Base-by-base conservation (phyloP, 2,797 vertebrate genomes). In the Peromyscus aztecus region DNA sequence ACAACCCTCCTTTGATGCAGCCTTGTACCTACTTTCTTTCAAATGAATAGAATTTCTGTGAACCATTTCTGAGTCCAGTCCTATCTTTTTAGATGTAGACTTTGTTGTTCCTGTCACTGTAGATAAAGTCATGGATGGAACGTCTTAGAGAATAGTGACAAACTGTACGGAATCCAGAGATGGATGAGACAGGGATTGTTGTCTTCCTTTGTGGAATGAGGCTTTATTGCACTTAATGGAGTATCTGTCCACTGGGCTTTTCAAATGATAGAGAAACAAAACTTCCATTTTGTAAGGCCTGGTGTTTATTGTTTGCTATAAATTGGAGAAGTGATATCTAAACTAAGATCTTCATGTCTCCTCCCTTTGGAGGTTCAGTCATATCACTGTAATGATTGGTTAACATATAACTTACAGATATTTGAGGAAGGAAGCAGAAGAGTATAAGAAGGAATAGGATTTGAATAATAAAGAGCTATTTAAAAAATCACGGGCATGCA, bases 211-310 rank as follows among this genome's bases (percentile, higher is more conserved):
- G 27, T 86, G 49, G 0, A 75, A 29, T 40, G 0, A 10, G 75
- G 17, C 37, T 49, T 69, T 6, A 27, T 8, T 83, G 67, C 0
- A 78, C 6, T 67, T 86, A 43, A 31, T 40, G 61, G 3, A 21
- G 16, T 88, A 9, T 23, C n/a, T 93, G 27, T 73, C 6, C 55
- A 34, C 37, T 12, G 78, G 11, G 9, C 82, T 37, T 49, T 82
- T n/a, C 57, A 29, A 52, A 12, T 34, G 55, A 78, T 52, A 81
- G 10, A 78, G 91, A 89, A 94, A 86, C 69, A 91, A 90, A 31
- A 0, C 8, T 34, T n/a, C 52, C 0, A 23, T 55, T 6, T 17
- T 87, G 6, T 57, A 16, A 46, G 29, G 17, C n/a, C n/a, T 92
- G 12, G 0, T 67, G 6, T 37, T 89, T 76, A 67, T 63, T 80